Conservation (phyloP, 1,140 invertebrate genomes). For the Lasioglossum baleicum region DNA sequence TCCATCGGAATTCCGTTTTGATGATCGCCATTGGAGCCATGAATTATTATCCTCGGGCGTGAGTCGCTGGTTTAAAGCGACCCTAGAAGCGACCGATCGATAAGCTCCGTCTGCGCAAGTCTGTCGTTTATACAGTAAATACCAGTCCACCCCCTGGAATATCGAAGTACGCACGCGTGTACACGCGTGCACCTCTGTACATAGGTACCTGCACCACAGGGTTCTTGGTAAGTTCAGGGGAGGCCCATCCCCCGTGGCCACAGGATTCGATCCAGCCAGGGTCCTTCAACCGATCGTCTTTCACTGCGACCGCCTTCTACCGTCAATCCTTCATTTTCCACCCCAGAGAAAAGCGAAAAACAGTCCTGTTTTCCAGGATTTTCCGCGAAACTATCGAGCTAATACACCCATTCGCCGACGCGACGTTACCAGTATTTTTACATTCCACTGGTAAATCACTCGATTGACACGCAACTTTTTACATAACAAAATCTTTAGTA, state of each 20-base stretch:
- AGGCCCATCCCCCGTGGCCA: conserved; percentile 31
- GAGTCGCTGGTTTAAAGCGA: conserved; percentile 62
- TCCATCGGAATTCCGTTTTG: conserved; percentile 53
- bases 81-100: conserved; percentile 64
- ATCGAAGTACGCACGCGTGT: conserved; percentile 50
- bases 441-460: too few species aligned
- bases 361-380: neutral
- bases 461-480: too few species aligned
- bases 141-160: conserved; percentile 42
- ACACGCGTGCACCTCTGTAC: conserved; percentile 38
- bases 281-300: conserved; percentile 42
- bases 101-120: conserved; percentile 63
- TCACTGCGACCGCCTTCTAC: conserved; percentile 33
- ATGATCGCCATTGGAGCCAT: conserved; percentile 58
- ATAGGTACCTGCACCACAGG: conserved; percentile 44
- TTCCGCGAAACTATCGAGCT: too few species aligned
- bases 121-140: conserved; percentile 65
- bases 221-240: conserved; percentile 9
- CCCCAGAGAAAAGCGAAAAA: neutral
- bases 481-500: too few species aligned
- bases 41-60: conserved; percentile 67
- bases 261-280: conserved; percentile 34
- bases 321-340: conserved; percentile 26
- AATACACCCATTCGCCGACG: too few species aligned
- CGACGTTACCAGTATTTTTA: too few species aligned